Base-by-base conservation (phyloP, 2,888 invertebrate species). In the Cremastinae sp. region DNA sequence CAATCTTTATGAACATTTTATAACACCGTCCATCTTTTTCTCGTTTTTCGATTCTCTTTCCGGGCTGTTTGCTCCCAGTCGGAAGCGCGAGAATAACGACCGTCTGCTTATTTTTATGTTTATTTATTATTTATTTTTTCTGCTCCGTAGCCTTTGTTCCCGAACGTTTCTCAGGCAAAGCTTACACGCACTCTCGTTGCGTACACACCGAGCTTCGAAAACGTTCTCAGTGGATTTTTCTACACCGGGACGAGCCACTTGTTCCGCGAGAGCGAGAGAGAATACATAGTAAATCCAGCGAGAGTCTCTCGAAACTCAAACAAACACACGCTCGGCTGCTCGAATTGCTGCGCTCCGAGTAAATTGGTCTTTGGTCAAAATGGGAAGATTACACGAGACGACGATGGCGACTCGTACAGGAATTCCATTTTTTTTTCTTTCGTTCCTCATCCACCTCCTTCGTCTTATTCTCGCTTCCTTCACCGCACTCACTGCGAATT, bases 291-390 rank as follows among this genome's bases (percentile, higher is more conserved):
- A n/a, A n/a, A n/a, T n/a, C n/a, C n/a, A 36, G 43, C 18, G 53
- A 22, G 18, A 65, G 47, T 36, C 10, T 64, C 71, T 80, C 80
- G 80, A 82, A 85, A 85, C 83, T 84, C 84, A 85, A 85, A 85
- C 85, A 85, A 84, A 85, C 82, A 38, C 66, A 16, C 45, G 38
- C 45, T 47, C 53, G 82, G 81, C 82, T 64, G 64, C 68, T 64
- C 62, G 72, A 75, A 75, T 51, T 58, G 71, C 71, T 49, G 8
- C 45, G 69, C 58, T 58, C n/a, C 20, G 72, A 58, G 68, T 16
- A 75, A 75, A 75, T 75, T 72, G 75, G 62, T 62, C 75, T 53
- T 41, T 53, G 53, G 41, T 51, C 18, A 36, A 62, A 62, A 62
- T 18, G 49, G 62, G 4, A 51, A 51, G 62, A 20, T 20, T 18